phyloP scores from a whole-genome alignment of 2,797 vertebrate species.

The Argyrosomus regius region DNA sequence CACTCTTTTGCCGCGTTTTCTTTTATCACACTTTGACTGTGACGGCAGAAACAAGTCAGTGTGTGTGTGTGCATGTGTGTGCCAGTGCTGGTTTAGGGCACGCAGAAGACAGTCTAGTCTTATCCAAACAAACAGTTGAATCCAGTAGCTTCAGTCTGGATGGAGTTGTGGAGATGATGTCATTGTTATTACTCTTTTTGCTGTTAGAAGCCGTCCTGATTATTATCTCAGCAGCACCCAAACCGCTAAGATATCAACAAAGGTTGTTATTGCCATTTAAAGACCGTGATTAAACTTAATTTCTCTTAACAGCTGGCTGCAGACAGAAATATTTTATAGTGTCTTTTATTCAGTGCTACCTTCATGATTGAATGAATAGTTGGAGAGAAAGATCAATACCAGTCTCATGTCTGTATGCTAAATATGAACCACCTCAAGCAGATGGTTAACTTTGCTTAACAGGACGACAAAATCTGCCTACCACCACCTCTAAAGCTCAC shows the following conservation, averaged over 20 bases:
- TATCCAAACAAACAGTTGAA: conserved; percentile 64
- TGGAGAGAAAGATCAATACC: background rate
- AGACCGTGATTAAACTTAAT: conserved; percentile 5
- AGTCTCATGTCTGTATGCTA: background rate
- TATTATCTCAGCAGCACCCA: conserved; percentile 36
- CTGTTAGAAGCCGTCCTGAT: conserved; percentile 29
- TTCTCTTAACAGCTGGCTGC: conserved; percentile 1
- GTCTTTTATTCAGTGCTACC: background rate
- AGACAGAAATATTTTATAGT: background rate
- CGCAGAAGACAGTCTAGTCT: conserved; percentile 53
- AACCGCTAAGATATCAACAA: conserved; percentile 16
- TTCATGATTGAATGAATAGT: background rate
- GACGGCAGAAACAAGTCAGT: conserved; percentile 24
- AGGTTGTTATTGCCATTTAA: conserved; percentile 39
- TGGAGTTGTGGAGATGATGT: conserved; percentile 58
- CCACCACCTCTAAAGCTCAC: background rate
- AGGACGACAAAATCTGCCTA: too few relatives aligned
- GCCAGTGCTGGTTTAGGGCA: conserved; percentile 47
- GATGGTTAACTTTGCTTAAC: background rate
- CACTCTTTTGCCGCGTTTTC: background rate
- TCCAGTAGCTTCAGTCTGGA: conserved; percentile 63
- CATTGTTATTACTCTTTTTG: conserved; percentile 56
- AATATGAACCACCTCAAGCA: background rate
- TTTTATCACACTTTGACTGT: conserved; percentile 22
- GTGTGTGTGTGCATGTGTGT: conserved; percentile 6